These are phyloP conservation scores for Habropoda laboriosa DNA, from an alignment of 1,140 invertebrate species.

Conservation along the genomic window DNA sequence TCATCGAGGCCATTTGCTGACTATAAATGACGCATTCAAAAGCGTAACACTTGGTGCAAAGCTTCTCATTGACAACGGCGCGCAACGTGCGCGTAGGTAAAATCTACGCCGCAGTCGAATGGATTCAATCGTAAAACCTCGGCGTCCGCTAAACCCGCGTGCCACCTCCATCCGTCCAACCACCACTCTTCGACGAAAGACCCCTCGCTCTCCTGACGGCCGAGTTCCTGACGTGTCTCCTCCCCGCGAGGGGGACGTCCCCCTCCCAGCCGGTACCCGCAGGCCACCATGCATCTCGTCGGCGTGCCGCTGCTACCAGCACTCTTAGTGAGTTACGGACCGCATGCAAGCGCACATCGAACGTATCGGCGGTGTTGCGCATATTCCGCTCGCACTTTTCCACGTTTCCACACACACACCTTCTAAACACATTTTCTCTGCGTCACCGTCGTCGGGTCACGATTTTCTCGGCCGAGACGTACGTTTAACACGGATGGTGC, in stretches of 20 bases:
- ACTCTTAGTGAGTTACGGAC: slow-evolving; percentile 77
- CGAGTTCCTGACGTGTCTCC: slow-evolving; percentile 37
- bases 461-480: too few species aligned
- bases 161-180: slow-evolving; percentile 38
- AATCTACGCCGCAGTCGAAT: slow-evolving; percentile 22
- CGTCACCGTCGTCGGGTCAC: too few species aligned
- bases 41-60: background rate
- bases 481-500: too few species aligned
- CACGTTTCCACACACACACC: slow-evolving; percentile 29
- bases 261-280: slow-evolving; percentile 45
- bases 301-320: slow-evolving; percentile 69
- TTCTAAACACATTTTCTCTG: background rate
- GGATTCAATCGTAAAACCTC: slow-evolving; percentile 63
- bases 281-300: slow-evolving; percentile 67
- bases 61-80: background rate
- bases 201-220: slow-evolving; percentile 12
- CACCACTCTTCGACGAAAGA: slow-evolving; percentile 41
- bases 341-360: slow-evolving; percentile 64
- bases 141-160: slow-evolving; percentile 38
- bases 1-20: slow-evolving; percentile 2
- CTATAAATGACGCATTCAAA: slow-evolving; percentile 2
- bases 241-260: slow-evolving; percentile 46
- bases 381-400: slow-evolving; percentile 8
- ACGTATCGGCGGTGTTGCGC: slow-evolving; percentile 27
- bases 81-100: slow-evolving; percentile 5